Conservation (phyloP, 1,140 invertebrate genomes). For the Camponotus floridanus region DNA sequence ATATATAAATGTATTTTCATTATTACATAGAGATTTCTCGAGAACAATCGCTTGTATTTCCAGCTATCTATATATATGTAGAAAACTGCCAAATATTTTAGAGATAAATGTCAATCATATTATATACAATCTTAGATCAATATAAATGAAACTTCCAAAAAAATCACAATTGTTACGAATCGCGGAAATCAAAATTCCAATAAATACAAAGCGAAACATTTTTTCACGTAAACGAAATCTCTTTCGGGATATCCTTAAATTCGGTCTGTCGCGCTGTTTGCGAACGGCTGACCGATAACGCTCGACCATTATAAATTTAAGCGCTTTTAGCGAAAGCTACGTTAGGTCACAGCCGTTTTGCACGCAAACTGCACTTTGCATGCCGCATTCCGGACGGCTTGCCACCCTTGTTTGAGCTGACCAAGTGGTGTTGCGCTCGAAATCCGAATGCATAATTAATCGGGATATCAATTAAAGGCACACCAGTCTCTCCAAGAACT, state of each 20-base stretch:
- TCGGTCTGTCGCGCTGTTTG: constrained; percentile 30
- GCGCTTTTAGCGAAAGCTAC: constrained; percentile 76
- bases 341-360: constrained; percentile 68
- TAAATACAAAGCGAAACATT: neutral
- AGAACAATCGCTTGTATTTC: neutral
- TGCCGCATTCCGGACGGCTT: constrained; percentile 74
- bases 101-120: neutral
- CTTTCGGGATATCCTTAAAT: constrained; percentile 41
- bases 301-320: constrained; percentile 75
- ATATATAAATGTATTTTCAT: neutral
- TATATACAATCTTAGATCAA: neutral
- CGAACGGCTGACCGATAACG: constrained; percentile 64
- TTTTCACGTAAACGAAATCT: neutral
- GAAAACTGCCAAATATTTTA: neutral
- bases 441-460: constrained; percentile 77
- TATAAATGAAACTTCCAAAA: neutral
- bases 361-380: constrained; percentile 77
- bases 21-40: neutral
- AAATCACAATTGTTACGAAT: neutral
- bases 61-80: neutral
- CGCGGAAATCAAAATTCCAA: neutral
- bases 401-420: constrained; percentile 74
- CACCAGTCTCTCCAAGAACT: constrained; percentile 10
- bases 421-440: constrained; percentile 67
- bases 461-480: constrained; percentile 74